Conservation (phyloP, 2,797 vertebrate species). For the Pteronotus mesoamericanus region DNA sequence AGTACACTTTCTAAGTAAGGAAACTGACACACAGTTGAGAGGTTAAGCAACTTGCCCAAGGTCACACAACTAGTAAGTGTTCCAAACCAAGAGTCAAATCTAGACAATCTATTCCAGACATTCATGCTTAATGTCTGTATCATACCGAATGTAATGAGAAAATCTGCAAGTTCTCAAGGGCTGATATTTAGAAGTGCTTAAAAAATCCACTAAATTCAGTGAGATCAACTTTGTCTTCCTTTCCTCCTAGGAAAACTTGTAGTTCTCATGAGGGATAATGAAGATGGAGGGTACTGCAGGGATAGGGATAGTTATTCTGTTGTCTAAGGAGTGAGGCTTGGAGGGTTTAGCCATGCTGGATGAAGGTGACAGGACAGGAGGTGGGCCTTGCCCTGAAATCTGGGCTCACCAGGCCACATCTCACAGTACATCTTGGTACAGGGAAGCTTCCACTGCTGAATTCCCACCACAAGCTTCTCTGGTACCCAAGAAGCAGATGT, state of each 20-base stretch:
- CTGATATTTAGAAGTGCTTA: neutral
- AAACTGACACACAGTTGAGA: neutral
- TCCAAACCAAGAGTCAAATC: neutral
- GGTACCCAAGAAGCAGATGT: neutral
- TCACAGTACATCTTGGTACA: neutral
- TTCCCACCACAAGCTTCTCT: neutral
- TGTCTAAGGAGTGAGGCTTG: neutral
- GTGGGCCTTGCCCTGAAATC: neutral
- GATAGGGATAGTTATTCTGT: neutral
- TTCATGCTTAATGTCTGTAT: neutral
- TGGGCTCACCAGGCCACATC: neutral
- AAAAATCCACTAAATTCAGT: neutral
- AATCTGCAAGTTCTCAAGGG: neutral
- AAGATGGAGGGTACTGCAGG: no score
- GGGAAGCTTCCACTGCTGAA: neutral
- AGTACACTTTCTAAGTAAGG: slow-evolving; percentile 18
- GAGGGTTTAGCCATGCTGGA: neutral
- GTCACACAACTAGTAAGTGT: neutral
- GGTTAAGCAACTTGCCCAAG: neutral
- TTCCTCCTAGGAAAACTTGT: neutral
- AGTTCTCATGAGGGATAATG: neutral
- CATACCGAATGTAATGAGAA: neutral
- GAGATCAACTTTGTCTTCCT: neutral
- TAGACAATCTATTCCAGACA: neutral
- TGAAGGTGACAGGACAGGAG: no score